Evolutionary conservation across 2,888 invertebrate genomes (phyloP).

Genomic region (Melinopterus prodromus): DNA sequence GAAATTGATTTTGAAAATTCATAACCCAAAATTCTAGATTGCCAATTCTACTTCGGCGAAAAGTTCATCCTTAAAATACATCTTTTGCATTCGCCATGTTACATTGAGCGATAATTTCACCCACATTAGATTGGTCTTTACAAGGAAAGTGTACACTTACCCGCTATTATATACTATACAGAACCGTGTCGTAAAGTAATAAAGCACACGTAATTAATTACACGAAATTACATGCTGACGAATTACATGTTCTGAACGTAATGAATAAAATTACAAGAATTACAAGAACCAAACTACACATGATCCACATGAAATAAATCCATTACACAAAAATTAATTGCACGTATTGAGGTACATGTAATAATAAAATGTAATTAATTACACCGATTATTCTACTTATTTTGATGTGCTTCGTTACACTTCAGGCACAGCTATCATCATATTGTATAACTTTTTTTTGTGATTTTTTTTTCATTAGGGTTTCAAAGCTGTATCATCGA

Average conservation of each 20-base stretch:
- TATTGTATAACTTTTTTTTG: conserved; percentile 23
- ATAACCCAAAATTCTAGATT: neutral
- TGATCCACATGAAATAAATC: neutral
- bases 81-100: neutral
- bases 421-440: conserved; percentile 18
- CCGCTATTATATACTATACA: conserved; percentile 23
- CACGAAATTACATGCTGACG: neutral
- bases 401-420: conserved; percentile 18
- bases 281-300: neutral
- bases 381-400: conserved; percentile 9
- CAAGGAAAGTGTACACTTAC: conserved; percentile 26
- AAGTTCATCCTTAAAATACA: neutral
- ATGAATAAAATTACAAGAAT: neutral
- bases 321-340: neutral
- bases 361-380: conserved; percentile 15
- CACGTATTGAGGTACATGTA: conserved; percentile 15
- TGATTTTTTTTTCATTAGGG: conserved; percentile 30
- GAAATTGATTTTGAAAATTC: neutral
- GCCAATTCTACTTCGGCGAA: neutral
- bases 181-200: neutral
- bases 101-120: conserved; percentile 18
- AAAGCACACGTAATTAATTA: neutral
- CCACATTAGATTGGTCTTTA: conserved; percentile 26
- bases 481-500: conserved; percentile 33
- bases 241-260: neutral